Base-by-base conservation (phyloP, 2,113 vertebrate genomes). In the Ciconia boyciana region DNA sequence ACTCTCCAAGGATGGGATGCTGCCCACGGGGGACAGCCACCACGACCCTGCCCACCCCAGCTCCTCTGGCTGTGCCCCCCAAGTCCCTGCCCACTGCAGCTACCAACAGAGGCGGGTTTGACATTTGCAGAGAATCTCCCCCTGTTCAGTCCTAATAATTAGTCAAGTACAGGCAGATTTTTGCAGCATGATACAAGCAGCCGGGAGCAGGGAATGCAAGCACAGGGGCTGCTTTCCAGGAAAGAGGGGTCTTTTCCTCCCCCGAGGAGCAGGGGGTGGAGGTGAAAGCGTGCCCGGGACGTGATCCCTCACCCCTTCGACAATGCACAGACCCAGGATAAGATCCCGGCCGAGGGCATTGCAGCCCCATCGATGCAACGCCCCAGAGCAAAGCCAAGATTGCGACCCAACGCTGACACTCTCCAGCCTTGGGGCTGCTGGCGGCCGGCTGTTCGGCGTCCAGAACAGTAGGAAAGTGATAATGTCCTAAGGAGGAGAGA, bases 101-200 rank as follows among this genome's bases (percentile, higher is more conserved):
- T 72, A 39, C 83, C 0, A 0, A 22, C 1, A 10, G 41, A 90
- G 58, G 91, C n/a, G 54, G 31, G 41, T 83, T 60, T 94, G 93
- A 94, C 95, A 96, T 96, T 97, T 91, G 64, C 55, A 92, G 96
- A 96, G 94, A 95, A 51, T 83, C 89, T 60, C 82, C 41, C 88
- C 81, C 93, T 86, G 76, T 97, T 96, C 19, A 7, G 88, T 80
- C 85, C 94, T 84, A 93, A 97, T 74, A 92, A 96, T 76, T 41
- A 83, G 90, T 66, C 78, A 64, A 87, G 72, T 51, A 89, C 83
- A 68, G 20, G 21, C 15, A 0, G 95, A 96, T 96, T 96, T 97
- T 95, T 96, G 83, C 94, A 96, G 91, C 92, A 83, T 95, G 96
- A 97, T 57, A 71, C 92, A 93, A 93, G 69, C 85, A 72, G 46